Conservation (phyloP, 2,797 vertebrate genomes). For the Potorous gilbertii region DNA sequence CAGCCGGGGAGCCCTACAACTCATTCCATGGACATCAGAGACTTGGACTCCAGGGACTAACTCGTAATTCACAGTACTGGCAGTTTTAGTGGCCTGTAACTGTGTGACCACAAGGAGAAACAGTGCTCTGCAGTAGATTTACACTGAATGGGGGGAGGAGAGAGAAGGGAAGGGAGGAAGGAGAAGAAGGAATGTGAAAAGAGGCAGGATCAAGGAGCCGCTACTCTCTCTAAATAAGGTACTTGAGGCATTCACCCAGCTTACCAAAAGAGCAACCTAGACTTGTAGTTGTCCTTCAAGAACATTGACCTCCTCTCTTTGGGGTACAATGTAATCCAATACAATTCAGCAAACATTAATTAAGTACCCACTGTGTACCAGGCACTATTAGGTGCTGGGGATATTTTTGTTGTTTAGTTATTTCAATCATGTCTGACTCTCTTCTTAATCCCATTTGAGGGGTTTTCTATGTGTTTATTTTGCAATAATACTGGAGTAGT, state of each 20-base stretch:
- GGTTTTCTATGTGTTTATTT: neutral
- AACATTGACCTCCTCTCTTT: neutral
- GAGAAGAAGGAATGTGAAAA: neutral
- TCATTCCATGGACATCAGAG: slow-evolving; percentile 62
- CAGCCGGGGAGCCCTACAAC: slow-evolving; percentile 55
- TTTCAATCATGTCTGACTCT: neutral
- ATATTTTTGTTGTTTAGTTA: neutral
- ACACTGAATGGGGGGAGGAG: slow-evolving; percentile 15
- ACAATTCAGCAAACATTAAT: neutral
- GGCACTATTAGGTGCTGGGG: neutral
- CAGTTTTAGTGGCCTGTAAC: slow-evolving; percentile 70
- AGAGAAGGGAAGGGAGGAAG: neutral
- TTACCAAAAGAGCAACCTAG: too few species aligned
- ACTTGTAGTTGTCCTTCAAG: neutral
- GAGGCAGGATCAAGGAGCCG: neutral
- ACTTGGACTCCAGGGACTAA: slow-evolving; percentile 54
- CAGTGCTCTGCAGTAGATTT: slow-evolving; percentile 59
- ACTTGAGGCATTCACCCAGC: neutral
- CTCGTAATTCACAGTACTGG: slow-evolving; percentile 64
- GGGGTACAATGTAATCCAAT: neutral
- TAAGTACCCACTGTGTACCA: neutral
- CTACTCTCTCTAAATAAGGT: neutral
- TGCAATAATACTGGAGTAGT: neutral
- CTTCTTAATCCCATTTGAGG: neutral
- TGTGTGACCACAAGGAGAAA: slow-evolving; percentile 63